phyloP scores from a whole-genome alignment of 2,797 vertebrate species.

The Chromobotia macracanthus region DNA sequence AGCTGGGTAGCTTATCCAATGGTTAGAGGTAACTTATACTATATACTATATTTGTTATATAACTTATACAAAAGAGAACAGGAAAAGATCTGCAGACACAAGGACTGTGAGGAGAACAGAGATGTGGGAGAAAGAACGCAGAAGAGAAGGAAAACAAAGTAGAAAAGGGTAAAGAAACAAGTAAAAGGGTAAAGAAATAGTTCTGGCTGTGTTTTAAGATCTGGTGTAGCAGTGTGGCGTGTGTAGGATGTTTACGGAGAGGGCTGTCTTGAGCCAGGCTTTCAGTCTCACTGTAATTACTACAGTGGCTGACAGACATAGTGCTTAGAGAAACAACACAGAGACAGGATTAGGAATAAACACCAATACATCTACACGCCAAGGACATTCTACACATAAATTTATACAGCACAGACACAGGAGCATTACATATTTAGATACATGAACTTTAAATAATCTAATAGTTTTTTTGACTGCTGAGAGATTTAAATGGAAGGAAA shows the following conservation, averaged over 20 bases:
- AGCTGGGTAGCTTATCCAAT: slow-evolving; percentile 15
- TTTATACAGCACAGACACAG: slow-evolving; percentile 44
- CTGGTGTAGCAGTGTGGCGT: slow-evolving; percentile 66
- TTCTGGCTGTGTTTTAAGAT: slow-evolving; percentile 76
- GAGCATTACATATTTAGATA: slow-evolving; percentile 23
- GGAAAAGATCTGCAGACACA: neutral
- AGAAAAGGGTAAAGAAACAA: slow-evolving; percentile 36
- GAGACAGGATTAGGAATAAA: slow-evolving; percentile 80
- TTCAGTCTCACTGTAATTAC: slow-evolving; percentile 84
- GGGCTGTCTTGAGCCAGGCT: slow-evolving; percentile 74
- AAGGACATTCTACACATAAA: slow-evolving; percentile 44
- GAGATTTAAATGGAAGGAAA: slow-evolving; percentile 41
- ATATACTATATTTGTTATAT: too few relatives aligned
- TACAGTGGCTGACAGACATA: slow-evolving; percentile 80
- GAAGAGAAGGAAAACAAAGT: slow-evolving; percentile 1
- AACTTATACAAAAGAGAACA: slow-evolving; percentile 30
- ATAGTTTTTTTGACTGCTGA: slow-evolving; percentile 44
- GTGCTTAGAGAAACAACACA: slow-evolving; percentile 85
- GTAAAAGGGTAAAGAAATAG: slow-evolving; percentile 58
- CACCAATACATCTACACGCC: slow-evolving; percentile 66
- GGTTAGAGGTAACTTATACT: slow-evolving; percentile 43
- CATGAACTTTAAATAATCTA: slow-evolving; percentile 25
- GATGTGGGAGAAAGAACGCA: neutral
- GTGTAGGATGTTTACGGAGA: slow-evolving; percentile 79
- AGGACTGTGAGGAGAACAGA: neutral